Evolutionary conservation across 2,888 invertebrate genomes (phyloP).

Genomic region (Liposcelis brunnea): DNA sequence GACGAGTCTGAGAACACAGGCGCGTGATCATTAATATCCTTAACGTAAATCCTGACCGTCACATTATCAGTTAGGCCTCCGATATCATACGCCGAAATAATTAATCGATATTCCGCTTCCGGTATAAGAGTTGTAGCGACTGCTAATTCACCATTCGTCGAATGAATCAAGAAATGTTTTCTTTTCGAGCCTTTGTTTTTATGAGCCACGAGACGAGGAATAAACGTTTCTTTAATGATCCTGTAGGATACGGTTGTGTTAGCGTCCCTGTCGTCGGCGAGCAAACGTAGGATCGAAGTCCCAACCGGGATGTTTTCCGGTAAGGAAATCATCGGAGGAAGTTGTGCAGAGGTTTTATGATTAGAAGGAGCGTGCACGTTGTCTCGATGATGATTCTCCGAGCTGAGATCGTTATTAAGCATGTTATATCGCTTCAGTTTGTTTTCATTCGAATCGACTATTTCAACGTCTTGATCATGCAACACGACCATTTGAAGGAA

Average conservation of each 20-base stretch:
- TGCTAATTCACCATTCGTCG: constrained; percentile 54
- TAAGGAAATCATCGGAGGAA: constrained; percentile 45
- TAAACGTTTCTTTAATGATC: constrained; percentile 46
- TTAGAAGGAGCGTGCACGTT: not conserved
- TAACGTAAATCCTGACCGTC: constrained; percentile 50
- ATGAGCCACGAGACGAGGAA: constrained; percentile 33
- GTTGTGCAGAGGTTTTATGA: constrained; percentile 13
- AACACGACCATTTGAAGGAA: constrained; percentile 54
- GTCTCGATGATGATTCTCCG: not conserved
- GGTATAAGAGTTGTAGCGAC: constrained; percentile 53
- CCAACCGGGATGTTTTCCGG: constrained; percentile 57
- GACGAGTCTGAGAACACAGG: constrained; percentile 67
- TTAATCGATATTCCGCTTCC: constrained; percentile 55
- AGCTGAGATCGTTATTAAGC: not conserved
- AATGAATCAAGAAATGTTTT: constrained; percentile 57
- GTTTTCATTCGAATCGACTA: constrained; percentile 41
- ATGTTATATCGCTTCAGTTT: not conserved
- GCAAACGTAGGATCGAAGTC: constrained; percentile 45
- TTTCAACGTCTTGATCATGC: constrained; percentile 45
- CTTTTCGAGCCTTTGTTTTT: constrained; percentile 30
- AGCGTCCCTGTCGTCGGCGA: constrained; percentile 55
- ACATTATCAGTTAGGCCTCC: constrained; percentile 55
- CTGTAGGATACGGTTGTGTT: constrained; percentile 57
- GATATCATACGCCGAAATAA: constrained; percentile 57
- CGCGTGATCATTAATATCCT: constrained; percentile 68